Conservation (phyloP, 2,113 vertebrate genomes). For the Sinocyclocheilus rhinocerous region DNA sequence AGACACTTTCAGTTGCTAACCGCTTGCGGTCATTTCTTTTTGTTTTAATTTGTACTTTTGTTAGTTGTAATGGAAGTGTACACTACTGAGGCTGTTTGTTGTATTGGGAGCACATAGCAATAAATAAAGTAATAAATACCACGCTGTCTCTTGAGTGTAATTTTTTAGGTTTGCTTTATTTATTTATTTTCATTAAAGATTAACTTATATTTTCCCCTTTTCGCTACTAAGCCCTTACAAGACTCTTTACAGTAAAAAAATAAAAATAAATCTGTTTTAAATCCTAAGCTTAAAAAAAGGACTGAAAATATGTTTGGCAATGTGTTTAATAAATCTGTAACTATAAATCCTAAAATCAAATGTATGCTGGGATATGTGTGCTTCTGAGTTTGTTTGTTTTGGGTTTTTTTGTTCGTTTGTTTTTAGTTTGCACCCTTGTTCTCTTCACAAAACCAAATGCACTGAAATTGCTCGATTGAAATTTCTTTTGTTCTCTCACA, state of each 20-base stretch:
- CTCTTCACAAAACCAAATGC: not conserved
- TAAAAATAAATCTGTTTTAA: too few relatives aligned
- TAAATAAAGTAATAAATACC: conserved; percentile 74
- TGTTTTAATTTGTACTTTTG: conserved; percentile 69
- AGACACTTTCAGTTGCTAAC: conserved; percentile 63
- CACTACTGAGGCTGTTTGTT: conserved; percentile 92
- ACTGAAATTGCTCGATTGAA: not conserved
- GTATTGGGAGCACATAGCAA: conserved; percentile 89
- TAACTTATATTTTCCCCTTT: not conserved
- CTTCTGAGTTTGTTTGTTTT: too few relatives aligned
- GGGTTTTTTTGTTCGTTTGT: too few relatives aligned
- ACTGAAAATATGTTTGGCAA: not conserved
- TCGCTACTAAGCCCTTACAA: not conserved
- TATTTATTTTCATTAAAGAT: not conserved
- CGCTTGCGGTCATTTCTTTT: conserved; percentile 65
- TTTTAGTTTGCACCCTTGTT: too few relatives aligned
- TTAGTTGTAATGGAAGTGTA: conserved; percentile 78
- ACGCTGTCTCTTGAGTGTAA: not conserved
- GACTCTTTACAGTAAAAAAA: not conserved
- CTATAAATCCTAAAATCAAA: too few relatives aligned
- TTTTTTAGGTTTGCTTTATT: not conserved
- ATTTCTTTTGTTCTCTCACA: not conserved
- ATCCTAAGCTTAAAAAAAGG: not conserved
- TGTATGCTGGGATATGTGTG: too few relatives aligned
- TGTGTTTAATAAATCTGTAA: not conserved